Evolutionary conservation across 1,140 invertebrate species (phyloP).

Genomic region (Phenacoccus solenopsis): DNA sequence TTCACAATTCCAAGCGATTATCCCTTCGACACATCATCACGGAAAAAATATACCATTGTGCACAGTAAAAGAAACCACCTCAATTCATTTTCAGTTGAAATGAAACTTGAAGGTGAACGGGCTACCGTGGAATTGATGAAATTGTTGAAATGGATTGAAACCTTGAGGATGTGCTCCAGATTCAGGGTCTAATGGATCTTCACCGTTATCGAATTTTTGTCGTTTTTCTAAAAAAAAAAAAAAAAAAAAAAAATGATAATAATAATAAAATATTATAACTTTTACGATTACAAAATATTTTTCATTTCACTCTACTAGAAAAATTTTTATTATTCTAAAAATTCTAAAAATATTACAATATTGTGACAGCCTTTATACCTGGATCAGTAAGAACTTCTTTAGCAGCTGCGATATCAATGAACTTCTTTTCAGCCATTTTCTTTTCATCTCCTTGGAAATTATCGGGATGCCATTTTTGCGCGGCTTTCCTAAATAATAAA

Average conservation of each 20-base stretch:
- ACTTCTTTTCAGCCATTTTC: constrained; percentile 91
- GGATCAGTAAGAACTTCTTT: constrained; percentile 84
- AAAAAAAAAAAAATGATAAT: not conserved
- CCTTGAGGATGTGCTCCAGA: constrained; percentile 47
- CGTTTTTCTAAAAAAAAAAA: constrained; percentile 58
- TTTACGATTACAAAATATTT: constrained; percentile 4
- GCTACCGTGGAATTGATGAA: constrained; percentile 73
- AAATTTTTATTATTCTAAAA: not conserved
- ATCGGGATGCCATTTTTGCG: constrained; percentile 98
- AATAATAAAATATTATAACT: constrained; percentile 14
- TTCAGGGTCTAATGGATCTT: constrained; percentile 96
- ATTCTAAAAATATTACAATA: no score
- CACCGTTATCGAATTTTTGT: constrained; percentile 82
- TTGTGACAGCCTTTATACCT: constrained; percentile 40
- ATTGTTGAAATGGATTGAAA: constrained; percentile 66
- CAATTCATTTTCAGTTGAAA: constrained; percentile 39
- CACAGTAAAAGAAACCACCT: no score
- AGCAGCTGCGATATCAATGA: constrained; percentile 97
- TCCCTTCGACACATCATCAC: no score
- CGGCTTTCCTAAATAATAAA: constrained; percentile 57
- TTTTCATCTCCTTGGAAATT: constrained; percentile 83
- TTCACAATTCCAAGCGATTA: no score
- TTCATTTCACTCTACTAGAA: not conserved
- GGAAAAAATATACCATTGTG: no score
- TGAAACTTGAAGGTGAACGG: constrained; percentile 96